Conservation (phyloP, 2,113 vertebrate species). For the Xenopus borealis region DNA sequence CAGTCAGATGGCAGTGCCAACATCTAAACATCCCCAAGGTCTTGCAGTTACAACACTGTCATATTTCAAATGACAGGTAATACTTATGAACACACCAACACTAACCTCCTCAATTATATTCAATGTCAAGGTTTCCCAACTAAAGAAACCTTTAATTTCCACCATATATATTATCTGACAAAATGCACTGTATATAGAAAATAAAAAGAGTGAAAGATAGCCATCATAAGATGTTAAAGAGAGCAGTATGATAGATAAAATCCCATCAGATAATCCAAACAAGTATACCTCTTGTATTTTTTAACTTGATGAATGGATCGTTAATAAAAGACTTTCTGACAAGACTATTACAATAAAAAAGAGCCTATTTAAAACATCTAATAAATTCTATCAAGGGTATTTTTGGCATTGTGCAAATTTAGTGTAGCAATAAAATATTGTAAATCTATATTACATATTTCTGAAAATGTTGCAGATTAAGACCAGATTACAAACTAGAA, state of each 20-base stretch:
- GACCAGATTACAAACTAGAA: too few species aligned
- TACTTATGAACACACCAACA: conserved; percentile 56
- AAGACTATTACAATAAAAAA: not conserved
- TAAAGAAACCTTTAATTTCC: conserved; percentile 64
- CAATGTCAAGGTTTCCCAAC: conserved; percentile 66
- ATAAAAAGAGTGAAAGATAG: conserved; percentile 44
- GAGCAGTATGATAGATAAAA: not conserved
- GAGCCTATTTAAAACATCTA: too few species aligned
- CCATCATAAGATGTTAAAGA: not conserved
- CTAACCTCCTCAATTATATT: conserved; percentile 71
- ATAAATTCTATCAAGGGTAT: too few species aligned
- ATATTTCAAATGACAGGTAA: conserved; percentile 77
- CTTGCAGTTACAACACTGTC: conserved; percentile 63
- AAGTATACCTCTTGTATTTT: too few species aligned
- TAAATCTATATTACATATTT: too few species aligned
- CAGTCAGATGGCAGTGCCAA: conserved; percentile 66
- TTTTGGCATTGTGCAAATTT: too few species aligned
- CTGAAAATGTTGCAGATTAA: too few species aligned
- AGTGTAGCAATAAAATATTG: too few species aligned
- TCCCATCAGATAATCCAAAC: too few species aligned
- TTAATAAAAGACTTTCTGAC: too few species aligned
- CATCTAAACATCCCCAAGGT: conserved; percentile 62
- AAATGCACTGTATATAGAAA: conserved; percentile 54
- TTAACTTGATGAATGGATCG: too few species aligned
- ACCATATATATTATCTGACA: conserved; percentile 54